Base-by-base conservation (phyloP, 2,888 invertebrate genomes). In the Drosophila yooni region DNA sequence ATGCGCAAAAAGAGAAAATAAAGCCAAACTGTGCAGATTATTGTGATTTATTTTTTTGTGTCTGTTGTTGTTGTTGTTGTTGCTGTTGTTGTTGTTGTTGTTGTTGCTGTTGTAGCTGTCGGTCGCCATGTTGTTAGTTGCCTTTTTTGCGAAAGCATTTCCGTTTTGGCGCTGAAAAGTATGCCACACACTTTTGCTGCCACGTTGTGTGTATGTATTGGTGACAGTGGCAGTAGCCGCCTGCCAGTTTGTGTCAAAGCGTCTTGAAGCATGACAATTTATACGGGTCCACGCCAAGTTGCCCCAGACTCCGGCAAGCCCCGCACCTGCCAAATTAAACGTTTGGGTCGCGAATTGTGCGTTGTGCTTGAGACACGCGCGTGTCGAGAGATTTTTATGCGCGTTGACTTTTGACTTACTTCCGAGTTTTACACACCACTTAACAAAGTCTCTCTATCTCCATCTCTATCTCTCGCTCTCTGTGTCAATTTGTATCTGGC, bases 121-220 rank as follows among this genome's bases (percentile, higher is more conserved):
- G 70, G 61, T 71, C 62, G 74, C 74, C 78, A 76, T 77, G 71
- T 81, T 76, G 79, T 71, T 79, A 71, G 69, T 64, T 77, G 70
- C 64, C 73, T 70, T 74, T 72, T 70, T 74, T 83, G 65, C 76
- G 68, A 70, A 74, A 79, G 85, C 81, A 73, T 79, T 89, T 88
- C 81, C 81, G 73, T 73, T 89, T 79, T 66, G 81, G 85, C 79
- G 70, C 74, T 74, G 57, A 75, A 88, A 89, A 77, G 80, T 87
- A 70, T 85, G 83, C 80, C 74, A 87, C 76, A 73, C 21, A 38
- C 25, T 74, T 70, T 60, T 68, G 53, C 50, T 57, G n/a, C n/a
- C 50, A 15, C 34, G 18, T 40, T 57, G 29, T 34, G n/a, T 53
- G 46, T 51, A 29, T 68, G 57, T 29, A 46, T 46, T 46, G 46